Base-by-base conservation (phyloP, 2,113 vertebrate genomes). In the Okapia johnstoni region DNA sequence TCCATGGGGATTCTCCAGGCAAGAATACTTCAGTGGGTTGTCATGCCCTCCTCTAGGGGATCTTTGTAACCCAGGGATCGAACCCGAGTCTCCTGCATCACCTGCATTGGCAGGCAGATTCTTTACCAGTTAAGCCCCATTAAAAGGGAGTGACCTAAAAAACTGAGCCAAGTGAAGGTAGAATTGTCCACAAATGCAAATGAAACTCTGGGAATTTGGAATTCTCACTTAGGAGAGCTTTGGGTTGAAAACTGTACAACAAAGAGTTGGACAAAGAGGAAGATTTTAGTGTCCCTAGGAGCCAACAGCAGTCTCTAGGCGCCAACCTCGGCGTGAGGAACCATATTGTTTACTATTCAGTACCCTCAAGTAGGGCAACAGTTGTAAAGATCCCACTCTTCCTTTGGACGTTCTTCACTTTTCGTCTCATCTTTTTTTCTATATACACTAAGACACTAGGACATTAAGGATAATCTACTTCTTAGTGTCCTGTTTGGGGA, bases 61-160 rank as follows among this genome's bases (percentile, higher is more conserved):
- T 43, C 23, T 13, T 76, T 40, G 12, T 40, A 43, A 15, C 12
- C 40, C 0, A 2, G 40, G 70, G 40, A 43, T 26, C 0, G 3
- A 76, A 26, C 40, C 66, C 0, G 10, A 40, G 66, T 40, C 36
- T 73, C 10, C 70, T 76, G 23, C 36, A 14, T 76, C 36, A 43
- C 36, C 36, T 43, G 6, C 40, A 26, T 4, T 76, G 40, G 40
- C 70, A 43, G 40, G 40, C 23, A 26, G 11, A 15, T 14, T 43
- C 70, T 76, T 43, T 43, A 43, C 70, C 70, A 43, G 40, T 76
- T 26, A 76, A 76, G 30, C 48, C 36, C 46, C 15, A 43, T 52
- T 76, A 12, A 81, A 85, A 50, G 57, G 54, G 25, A 85, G 4
- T 17, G 17, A 85, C 81, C 30, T 92, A 48, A 83, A 83, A 86